Percentiles rank a stretch among this genome's conserved stretches.
Conservation (phyloP, 1,140 invertebrate species). For the Ips typographus region DNA sequence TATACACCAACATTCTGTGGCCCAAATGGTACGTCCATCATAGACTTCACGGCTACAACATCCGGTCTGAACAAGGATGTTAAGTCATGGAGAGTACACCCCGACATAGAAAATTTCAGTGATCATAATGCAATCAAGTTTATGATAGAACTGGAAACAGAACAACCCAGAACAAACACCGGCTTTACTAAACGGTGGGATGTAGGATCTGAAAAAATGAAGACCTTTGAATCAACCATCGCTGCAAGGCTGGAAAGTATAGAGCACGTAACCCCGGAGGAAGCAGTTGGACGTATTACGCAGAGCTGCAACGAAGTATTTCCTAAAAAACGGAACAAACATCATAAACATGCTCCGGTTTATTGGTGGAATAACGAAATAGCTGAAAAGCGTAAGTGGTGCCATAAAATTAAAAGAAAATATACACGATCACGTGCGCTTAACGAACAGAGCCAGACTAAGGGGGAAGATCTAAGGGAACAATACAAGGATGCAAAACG, state of each 20-base stretch:
- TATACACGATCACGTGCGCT: not conserved
- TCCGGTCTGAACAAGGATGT: not conserved
- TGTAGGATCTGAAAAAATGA: not conserved
- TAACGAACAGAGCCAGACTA: not conserved
- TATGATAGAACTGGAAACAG: not conserved
- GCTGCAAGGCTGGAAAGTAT: not conserved
- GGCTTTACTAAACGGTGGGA: not conserved
- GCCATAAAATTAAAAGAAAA: not conserved
- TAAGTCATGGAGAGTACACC: not conserved
- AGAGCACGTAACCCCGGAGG: not conserved
- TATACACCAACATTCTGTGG: not conserved
- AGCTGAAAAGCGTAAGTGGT: not conserved
- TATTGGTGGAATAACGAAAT: slow-evolving; percentile 3
- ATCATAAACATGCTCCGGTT: not conserved
- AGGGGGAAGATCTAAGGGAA: not conserved
- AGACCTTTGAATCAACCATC: not conserved
- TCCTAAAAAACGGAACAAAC: not conserved
- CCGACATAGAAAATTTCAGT: not conserved
- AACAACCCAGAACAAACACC: not conserved
- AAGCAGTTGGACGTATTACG: not conserved
- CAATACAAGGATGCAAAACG: not conserved
- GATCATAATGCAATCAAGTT: not conserved
- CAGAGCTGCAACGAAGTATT: not conserved
- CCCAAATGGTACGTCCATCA: not conserved
- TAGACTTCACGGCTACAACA: not conserved